phyloP scores from a whole-genome alignment of 2,888 invertebrate species.

The Prosopocoilus inquinatus region DNA sequence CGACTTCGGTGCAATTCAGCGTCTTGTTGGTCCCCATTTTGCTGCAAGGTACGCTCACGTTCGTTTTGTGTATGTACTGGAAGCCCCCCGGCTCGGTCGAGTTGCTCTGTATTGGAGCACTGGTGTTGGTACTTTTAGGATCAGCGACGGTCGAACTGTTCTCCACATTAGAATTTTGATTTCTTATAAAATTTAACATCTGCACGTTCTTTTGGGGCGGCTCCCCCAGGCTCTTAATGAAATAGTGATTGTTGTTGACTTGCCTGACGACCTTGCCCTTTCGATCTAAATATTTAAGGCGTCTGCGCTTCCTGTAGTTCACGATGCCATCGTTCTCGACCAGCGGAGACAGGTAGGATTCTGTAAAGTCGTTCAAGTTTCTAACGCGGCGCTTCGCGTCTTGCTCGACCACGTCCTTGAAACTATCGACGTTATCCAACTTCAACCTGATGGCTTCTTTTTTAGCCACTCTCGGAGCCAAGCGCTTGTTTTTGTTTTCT shows the following conservation, averaged over 20 bases:
- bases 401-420: conserved; percentile 21
- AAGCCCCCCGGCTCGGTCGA: neutral
- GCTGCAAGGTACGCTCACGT: neutral
- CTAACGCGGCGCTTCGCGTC: conserved; percentile 1
- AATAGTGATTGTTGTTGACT: neutral
- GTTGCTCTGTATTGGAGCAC: neutral
- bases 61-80: neutral
- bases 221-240: too few relatives aligned
- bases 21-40: neutral
- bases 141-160: neutral
- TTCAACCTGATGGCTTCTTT: conserved; percentile 18
- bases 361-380: conserved; percentile 8
- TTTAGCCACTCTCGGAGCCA: neutral
- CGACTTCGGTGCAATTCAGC: conserved; percentile 11
- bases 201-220: neutral
- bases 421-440: conserved; percentile 23
- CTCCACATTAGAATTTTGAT: conserved; percentile 14
- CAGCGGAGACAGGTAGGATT: conserved; percentile 15
- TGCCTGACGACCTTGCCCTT: neutral
- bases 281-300: conserved; percentile 7
- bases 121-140: neutral
- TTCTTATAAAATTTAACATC: conserved; percentile 13
- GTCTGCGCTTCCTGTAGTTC: conserved; percentile 9
- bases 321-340: conserved; percentile 6
- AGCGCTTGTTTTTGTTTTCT: neutral